Percentiles rank a stretch among this genome's conserved stretches.
Evolutionary conservation across 2,113 vertebrate genomes (phyloP).

Genomic region (Rhinoderma darwinii): DNA sequence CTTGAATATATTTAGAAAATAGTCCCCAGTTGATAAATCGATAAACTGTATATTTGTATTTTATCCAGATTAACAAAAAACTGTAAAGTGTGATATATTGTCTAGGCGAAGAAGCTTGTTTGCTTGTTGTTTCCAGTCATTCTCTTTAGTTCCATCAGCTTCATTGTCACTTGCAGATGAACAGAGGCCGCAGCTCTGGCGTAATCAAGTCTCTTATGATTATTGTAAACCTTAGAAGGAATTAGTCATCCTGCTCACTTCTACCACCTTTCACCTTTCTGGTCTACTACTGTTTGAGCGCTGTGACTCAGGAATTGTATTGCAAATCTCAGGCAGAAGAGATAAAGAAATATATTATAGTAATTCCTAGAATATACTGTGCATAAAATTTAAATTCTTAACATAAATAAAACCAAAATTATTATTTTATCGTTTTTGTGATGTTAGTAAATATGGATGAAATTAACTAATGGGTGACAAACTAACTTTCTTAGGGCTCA

Average conservation of each 20-base stretch:
- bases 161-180: constrained; percentile 2
- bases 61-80: background rate
- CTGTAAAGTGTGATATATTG: background rate
- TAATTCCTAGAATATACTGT: background rate
- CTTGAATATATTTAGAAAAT: background rate
- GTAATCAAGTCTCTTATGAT: constrained; percentile 40
- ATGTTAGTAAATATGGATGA: too few relatives aligned
- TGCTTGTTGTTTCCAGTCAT: background rate
- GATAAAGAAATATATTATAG: background rate
- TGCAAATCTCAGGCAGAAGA: background rate
- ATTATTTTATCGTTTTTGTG: too few relatives aligned
- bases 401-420: background rate
- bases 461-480: too few relatives aligned
- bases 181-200: constrained; percentile 20
- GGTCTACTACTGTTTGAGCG: too few relatives aligned
- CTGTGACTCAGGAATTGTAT: background rate
- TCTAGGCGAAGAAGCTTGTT: background rate
- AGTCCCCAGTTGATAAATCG: background rate
- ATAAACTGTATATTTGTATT: background rate
- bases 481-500: too few relatives aligned
- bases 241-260: constrained; percentile 35
- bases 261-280: background rate
- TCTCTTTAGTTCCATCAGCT: background rate
- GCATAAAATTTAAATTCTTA: background rate
- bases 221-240: background rate